Base-by-base conservation (phyloP, 2,888 invertebrate species). In the Hedychridium roseum region DNA sequence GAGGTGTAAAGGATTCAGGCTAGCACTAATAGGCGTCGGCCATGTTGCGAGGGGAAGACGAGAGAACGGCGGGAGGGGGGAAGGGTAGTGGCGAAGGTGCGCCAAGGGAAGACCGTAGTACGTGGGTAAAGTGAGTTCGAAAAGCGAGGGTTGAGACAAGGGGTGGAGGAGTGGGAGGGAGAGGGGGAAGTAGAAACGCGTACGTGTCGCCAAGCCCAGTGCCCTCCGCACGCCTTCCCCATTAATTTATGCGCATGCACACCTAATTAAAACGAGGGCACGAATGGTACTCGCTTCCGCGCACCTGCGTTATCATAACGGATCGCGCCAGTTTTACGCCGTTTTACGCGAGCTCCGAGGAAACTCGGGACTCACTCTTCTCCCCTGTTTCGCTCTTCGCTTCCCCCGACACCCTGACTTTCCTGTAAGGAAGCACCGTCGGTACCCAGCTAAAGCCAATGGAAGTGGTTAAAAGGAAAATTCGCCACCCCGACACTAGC, bases 251-350 rank as follows among this genome's bases (percentile, higher is more conserved):
- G 47, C 45, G 40, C 54, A 28, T 48, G 56, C 52, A 48, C 57
- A 57, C 44, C 54, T 59, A 57, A 57, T 62, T 62, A 62, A 62
- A 59, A 59, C 50, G 49, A 35, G 45, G 45, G 34, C 50, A 41
- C 45, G 51, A 51, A 58, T 52, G 43, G 47, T 50, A 43, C 54
- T 60, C 45, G 47, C 40, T 55, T 42, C 36, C 48, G 56, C 44
- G 37, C 45, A 50, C 43, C 50, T 48, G 57, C 30, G 48, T 50
- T 60, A 57, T 48, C 54, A 44, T 52, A 60, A 54, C 39, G 42
- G 40, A 26, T 48, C 52, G 39, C 40, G 40, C 53, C 45, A 40
- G 44, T 50, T 57, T 57, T 60, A 47, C 52, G 20, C 39, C 50
- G 46, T 50, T 60, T 53, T 53, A 43, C 44, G 55, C 49, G 41